Base-by-base conservation (phyloP, 2,797 vertebrate species). In the Paedocypris micromegethes region DNA sequence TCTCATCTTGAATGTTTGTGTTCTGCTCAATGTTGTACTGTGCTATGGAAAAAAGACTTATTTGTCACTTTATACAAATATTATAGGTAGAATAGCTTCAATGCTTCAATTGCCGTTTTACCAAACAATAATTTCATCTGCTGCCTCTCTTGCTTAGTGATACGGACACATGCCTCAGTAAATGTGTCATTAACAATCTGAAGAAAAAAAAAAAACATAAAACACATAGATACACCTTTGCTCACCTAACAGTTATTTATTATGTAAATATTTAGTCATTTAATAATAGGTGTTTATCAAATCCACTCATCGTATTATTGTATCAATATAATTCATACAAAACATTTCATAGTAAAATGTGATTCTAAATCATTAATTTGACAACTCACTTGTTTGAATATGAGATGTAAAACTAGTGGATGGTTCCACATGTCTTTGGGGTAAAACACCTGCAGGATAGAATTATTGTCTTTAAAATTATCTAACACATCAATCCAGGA, bases 111-210 rank as follows among this genome's bases (percentile, higher is more conserved):
- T 52, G 9, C 39, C 59, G 63, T 79, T 68, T 83, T 92, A 98
- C 97, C 93, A 2, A 99, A 93, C 70, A 99, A 84, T 47, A 91
- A 84, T 79, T 93, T 97, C 94, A 99, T 91, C 78, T 78, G 92
- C 73, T 92, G 87, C 75, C 94, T 88, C 86, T 99, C 96, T 49
- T 94, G 92, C 58, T 84, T 86, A 41, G 91, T 94, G 88, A 99
- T 92, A 64, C 97, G 91, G 72, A 97, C 86, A 79, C 96, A 98
- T 3, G 91, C 90, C 76, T 95, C 90, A 0, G 94, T 97, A 71
- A 94, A 86, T 0, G 94, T 95, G 77, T 99, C 97, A 0, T 83
- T 92, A 76, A 97, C 91, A 48, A 99, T 91, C 97, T 99, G 82
- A 9, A 68, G 42, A 72, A 64, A 80, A 56, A 77, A 9, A 37